phyloP scores from a whole-genome alignment of 2,797 vertebrate species.

The Phataginus tetradactyla region DNA sequence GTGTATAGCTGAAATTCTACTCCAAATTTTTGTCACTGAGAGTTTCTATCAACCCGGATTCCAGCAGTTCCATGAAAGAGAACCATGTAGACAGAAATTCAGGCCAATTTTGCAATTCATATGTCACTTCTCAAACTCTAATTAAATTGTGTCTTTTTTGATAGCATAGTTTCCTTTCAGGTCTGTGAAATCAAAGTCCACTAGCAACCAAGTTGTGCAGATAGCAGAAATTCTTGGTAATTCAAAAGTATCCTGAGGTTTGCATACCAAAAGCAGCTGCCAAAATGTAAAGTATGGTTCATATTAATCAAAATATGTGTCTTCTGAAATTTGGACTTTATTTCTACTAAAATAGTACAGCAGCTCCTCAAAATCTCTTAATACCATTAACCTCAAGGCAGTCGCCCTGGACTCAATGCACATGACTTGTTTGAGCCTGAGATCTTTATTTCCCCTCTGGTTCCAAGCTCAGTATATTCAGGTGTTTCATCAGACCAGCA shows the following conservation, averaged over 20 bases:
- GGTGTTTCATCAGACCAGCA: constrained; percentile 59
- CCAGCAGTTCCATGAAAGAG: constrained; percentile 25
- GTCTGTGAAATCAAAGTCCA: constrained; percentile 49
- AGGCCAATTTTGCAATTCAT: constrained; percentile 32
- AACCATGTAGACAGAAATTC: constrained; percentile 10
- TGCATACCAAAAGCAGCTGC: constrained; percentile 52
- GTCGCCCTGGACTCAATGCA: neutral
- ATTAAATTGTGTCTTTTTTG: constrained; percentile 40
- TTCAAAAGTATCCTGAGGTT: constrained; percentile 53
- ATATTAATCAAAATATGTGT: constrained; percentile 17
- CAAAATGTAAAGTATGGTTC: constrained; percentile 34
- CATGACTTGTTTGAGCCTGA: neutral
- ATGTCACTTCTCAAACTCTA: constrained; percentile 41
- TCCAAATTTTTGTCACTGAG: constrained; percentile 9
- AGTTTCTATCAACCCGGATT: neutral
- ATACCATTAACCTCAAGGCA: neutral
- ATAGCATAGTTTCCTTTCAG: constrained; percentile 25
- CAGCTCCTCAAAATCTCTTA: constrained; percentile 2
- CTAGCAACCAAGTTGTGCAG: neutral
- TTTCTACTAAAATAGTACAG: constrained; percentile 49
- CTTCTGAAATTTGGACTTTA: constrained; percentile 51
- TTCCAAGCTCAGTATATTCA: constrained; percentile 30
- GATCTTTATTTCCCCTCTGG: neutral
- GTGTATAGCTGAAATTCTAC: neutral
- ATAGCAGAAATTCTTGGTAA: constrained; percentile 12